Percentiles rank a stretch among this genome's conserved stretches.
These are phyloP conservation scores for Brevimyrus niger DNA, from an alignment of 2,113 vertebrate genomes.

Conservation along the genomic window DNA sequence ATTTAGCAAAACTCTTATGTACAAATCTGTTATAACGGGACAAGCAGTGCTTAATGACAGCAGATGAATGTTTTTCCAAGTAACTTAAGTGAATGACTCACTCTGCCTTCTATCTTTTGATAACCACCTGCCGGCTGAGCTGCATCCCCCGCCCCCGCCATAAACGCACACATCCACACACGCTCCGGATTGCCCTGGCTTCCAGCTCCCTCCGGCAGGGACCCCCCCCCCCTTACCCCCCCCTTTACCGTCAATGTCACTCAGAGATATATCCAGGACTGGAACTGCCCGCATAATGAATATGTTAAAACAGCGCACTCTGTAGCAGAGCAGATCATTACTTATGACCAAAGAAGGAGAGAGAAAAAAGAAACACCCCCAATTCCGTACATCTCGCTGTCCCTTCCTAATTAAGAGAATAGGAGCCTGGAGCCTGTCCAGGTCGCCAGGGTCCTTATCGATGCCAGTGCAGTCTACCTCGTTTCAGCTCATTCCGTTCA, in stretches of 20 bases:
- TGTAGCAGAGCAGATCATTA: not conserved
- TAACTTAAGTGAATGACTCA: constrained; percentile 13
- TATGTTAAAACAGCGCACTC: not conserved
- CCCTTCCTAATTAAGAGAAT: not conserved
- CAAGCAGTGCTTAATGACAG: not conserved
- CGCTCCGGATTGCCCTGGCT: not conserved
- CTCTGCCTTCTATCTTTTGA: not conserved
- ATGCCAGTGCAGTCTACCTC: not conserved
- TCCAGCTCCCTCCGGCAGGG: not conserved
- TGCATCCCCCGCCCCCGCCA: not conserved
- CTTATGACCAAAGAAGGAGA: not conserved
- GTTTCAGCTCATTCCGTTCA: not conserved
- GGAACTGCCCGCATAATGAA: not conserved
- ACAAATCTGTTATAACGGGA: not conserved
- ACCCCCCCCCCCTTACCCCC: not conserved
- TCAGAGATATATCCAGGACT: too few relatives aligned
- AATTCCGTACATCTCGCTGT: not conserved
- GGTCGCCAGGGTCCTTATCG: not conserved
- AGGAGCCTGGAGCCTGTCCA: not conserved
- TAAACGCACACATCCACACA: not conserved
- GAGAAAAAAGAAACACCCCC: not conserved
- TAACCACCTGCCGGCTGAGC: not conserved
- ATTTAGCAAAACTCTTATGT: not conserved
- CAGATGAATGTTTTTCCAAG: constrained; percentile 6
- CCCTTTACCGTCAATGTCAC: not conserved